phyloP scores from a whole-genome alignment of 1,140 invertebrate species.

The Penaeus japonicus region DNA sequence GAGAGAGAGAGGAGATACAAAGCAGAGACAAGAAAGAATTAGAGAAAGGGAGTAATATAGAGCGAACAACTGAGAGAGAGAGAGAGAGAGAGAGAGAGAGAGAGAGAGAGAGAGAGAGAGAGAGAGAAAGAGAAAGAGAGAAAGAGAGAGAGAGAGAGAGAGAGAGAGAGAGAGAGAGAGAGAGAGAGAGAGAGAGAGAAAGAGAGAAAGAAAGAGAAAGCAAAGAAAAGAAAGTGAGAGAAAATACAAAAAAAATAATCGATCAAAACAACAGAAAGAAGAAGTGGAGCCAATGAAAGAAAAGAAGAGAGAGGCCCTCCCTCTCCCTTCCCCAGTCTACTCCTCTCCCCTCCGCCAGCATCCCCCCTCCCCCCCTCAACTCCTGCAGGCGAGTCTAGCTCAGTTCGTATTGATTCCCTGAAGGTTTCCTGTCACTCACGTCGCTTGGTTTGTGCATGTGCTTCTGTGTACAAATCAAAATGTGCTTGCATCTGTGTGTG shows the following conservation, averaged over 20 bases:
- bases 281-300: too few relatives aligned
- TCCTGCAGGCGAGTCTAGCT: too few relatives aligned
- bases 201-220: conserved; percentile 23
- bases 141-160: background rate
- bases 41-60: conserved; percentile 18
- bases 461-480: background rate
- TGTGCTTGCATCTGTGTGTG: too few relatives aligned
- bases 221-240: background rate
- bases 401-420: too few relatives aligned
- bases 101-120: background rate
- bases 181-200: conserved; percentile 22
- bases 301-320: too few relatives aligned
- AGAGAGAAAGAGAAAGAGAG: too few relatives aligned
- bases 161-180: conserved; percentile 13
- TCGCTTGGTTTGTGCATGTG: background rate
- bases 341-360: too few relatives aligned
- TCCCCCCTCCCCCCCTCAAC: too few relatives aligned
- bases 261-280: too few relatives aligned
- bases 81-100: background rate
- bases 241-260: background rate
- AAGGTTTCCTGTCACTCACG: too few relatives aligned
- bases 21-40: too few relatives aligned
- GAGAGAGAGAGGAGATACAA: conserved; percentile 18
- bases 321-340: too few relatives aligned
- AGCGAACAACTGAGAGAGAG: background rate